These are phyloP conservation scores for Hirudinaria manillensis DNA, from an alignment of 2,888 invertebrate genomes.

Conservation along the genomic window DNA sequence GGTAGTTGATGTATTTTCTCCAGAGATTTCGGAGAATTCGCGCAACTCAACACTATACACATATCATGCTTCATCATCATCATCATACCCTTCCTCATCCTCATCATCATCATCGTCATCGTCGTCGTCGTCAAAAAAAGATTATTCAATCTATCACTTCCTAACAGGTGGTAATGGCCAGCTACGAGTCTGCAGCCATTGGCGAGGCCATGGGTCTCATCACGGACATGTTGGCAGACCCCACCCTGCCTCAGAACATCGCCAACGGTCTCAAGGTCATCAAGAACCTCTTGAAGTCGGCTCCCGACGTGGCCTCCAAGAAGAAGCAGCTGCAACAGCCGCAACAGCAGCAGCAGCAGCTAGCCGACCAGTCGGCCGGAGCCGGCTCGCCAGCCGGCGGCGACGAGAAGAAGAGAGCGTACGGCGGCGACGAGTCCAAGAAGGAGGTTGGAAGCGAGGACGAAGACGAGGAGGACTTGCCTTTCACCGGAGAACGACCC, in stretches of 20 bases:
- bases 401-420: slow-evolving; percentile 41
- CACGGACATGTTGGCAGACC: slow-evolving; percentile 59
- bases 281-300: slow-evolving; percentile 57
- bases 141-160: too few species aligned
- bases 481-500: slow-evolving; percentile 56
- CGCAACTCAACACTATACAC: too few species aligned
- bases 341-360: not conserved
- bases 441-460: slow-evolving; percentile 45
- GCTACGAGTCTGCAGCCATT: slow-evolving; percentile 47
- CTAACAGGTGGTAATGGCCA: not conserved
- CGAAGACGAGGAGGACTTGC: slow-evolving; percentile 58
- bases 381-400: not conserved
- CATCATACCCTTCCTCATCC: too few species aligned
- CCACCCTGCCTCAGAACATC: slow-evolving; percentile 58
- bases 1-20: too few species aligned
- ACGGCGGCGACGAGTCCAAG: slow-evolving; percentile 49
- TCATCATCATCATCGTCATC: too few species aligned
- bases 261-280: slow-evolving; percentile 59
- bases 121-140: too few species aligned
- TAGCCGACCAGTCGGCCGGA: not conserved
- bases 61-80: too few species aligned
- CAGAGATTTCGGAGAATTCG: too few species aligned
- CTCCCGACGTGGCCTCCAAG: slow-evolving; percentile 20
- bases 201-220: slow-evolving; percentile 60
- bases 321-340: too few species aligned